phyloP scores from a whole-genome alignment of 2,888 invertebrate species.

The Adela reaumurella region DNA sequence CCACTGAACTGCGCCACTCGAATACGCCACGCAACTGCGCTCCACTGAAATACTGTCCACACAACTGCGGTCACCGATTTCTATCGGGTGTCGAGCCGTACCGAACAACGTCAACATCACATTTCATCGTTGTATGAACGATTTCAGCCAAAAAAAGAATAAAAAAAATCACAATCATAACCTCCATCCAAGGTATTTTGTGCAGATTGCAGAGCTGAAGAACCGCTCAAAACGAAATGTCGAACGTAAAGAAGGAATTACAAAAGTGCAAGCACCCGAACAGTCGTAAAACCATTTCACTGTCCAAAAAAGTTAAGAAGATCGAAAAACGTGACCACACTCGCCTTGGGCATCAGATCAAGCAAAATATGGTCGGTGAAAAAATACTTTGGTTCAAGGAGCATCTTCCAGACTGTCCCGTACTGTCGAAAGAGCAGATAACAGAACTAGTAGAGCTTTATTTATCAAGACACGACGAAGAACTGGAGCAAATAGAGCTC shows the following conservation, averaged over 20 bases:
- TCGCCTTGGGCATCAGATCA: constrained; percentile 64
- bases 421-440: constrained; percentile 59
- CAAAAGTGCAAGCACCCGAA: constrained; percentile 75
- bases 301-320: constrained; percentile 69
- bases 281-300: constrained; percentile 74
- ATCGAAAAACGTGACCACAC: constrained; percentile 56
- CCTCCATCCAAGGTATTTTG: no score
- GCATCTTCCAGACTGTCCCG: constrained; percentile 50
- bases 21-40: no score
- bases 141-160: not conserved
- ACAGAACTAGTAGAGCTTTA: constrained; percentile 56
- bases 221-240: constrained; percentile 28
- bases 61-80: no score
- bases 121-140: no score
- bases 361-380: constrained; percentile 71
- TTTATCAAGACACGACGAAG: constrained; percentile 63
- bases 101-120: no score
- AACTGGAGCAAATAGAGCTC: constrained; percentile 72
- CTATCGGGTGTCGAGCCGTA: no score
- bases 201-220: no score
- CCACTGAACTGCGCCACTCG: no score
- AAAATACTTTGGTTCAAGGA: constrained; percentile 77
- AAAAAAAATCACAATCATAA: no score
- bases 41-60: no score
- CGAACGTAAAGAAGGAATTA: constrained; percentile 32